Conservation (phyloP, 1,140 invertebrate genomes). For the Physella acuta region DNA sequence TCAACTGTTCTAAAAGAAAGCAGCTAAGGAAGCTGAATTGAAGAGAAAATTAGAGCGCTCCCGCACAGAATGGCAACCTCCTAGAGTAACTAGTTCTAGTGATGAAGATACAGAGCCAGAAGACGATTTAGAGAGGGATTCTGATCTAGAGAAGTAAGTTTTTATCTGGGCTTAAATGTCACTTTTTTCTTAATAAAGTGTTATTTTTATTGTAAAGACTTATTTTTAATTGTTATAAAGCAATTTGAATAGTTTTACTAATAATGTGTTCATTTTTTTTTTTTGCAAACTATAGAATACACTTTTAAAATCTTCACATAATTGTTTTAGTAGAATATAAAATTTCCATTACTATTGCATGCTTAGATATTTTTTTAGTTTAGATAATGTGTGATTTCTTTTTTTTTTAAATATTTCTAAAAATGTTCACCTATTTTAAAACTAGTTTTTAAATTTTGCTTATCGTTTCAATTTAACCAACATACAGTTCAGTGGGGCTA, state of each 20-base stretch:
- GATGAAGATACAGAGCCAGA: background rate
- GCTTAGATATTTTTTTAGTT: background rate
- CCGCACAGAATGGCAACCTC: background rate
- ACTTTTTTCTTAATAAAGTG: background rate
- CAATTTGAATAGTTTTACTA: background rate
- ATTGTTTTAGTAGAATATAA: background rate
- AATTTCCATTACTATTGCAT: background rate
- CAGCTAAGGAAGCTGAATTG: background rate
- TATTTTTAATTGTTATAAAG: background rate
- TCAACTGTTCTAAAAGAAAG: background rate
- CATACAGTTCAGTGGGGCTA: no score
- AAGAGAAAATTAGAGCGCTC: no score
- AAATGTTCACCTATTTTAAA: background rate
- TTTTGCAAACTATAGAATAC: background rate
- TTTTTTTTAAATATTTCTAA: background rate
- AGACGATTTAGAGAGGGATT: background rate
- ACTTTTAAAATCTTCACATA: background rate
- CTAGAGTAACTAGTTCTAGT: background rate
- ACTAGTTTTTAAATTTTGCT: background rate
- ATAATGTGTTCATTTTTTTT: background rate
- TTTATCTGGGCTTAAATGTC: conserved; percentile 2
- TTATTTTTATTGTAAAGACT: background rate
- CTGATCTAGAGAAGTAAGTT: no score
- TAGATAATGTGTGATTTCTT: background rate
- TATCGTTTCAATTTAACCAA: no score